These are phyloP conservation scores for Sesia bembeciformis DNA, from an alignment of 2,888 invertebrate genomes.

Conservation along the genomic window DNA sequence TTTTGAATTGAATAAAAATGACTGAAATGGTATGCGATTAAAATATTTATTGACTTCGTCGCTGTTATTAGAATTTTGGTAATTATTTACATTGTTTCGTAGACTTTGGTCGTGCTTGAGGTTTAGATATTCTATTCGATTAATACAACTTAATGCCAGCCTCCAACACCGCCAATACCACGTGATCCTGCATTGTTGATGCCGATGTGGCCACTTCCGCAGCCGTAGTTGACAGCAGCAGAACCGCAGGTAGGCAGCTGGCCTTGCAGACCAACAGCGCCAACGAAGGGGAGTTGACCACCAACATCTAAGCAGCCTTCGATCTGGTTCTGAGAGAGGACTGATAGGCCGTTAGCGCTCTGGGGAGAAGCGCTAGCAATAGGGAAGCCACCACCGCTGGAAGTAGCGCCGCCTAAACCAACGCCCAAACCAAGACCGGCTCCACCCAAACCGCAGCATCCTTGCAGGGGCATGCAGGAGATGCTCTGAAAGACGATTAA, in stretches of 20 bases:
- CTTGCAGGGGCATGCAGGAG: neutral
- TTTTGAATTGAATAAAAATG: too few relatives aligned
- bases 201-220: conserved; percentile 2
- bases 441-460: conserved; percentile 2
- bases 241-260: neutral
- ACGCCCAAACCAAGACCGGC: conserved; percentile 1
- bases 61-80: too few relatives aligned
- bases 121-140: too few relatives aligned
- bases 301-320: conserved; percentile 11
- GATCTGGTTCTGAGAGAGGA: conserved; percentile 8
- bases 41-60: too few relatives aligned
- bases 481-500: too few relatives aligned
- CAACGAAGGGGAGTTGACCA: conserved; percentile 14
- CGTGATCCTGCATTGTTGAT: neutral
- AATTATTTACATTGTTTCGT: too few relatives aligned
- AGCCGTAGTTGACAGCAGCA: conserved; percentile 1
- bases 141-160: too few relatives aligned
- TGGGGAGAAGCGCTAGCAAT: conserved; percentile 26
- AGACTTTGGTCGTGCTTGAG: too few relatives aligned
- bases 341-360: conserved; percentile 24
- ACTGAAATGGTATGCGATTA: too few relatives aligned
- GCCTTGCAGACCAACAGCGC: conserved; percentile 18
- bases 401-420: conserved; percentile 1
- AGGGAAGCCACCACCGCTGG: conserved; percentile 26
- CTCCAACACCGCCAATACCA: too few relatives aligned